These are phyloP conservation scores for Lasioglossum baleicum DNA, from an alignment of 1,140 invertebrate species.

Conservation along the genomic window DNA sequence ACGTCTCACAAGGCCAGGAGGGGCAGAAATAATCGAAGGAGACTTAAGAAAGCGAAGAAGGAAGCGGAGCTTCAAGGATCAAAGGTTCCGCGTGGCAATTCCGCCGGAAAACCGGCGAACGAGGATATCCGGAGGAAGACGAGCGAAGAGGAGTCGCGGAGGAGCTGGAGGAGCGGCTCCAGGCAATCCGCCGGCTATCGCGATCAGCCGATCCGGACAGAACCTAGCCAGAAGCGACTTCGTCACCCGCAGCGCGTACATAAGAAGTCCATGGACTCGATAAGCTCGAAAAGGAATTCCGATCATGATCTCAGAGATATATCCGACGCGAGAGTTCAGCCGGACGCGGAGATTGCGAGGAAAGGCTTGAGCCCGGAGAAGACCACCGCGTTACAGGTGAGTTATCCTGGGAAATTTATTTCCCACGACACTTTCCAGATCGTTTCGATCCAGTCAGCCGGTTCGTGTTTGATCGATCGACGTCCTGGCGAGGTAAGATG, in stretches of 20 bases:
- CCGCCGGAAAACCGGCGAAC: background rate
- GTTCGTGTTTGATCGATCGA: too few relatives aligned
- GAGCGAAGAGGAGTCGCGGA: background rate
- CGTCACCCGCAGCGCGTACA: conserved; percentile 34
- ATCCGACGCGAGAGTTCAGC: conserved; percentile 12
- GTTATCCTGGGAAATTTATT: too few relatives aligned
- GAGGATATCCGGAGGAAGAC: conserved; percentile 29
- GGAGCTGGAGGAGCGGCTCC: conserved; percentile 5
- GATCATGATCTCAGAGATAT: conserved; percentile 23
- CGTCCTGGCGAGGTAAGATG: too few relatives aligned
- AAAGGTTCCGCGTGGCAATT: conserved; percentile 25
- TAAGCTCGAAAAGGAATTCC: conserved; percentile 20
- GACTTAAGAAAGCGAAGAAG: conserved; percentile 25
- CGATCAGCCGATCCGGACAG: background rate
- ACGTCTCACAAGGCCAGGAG: conserved; percentile 24
- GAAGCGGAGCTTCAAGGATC: conserved; percentile 10
- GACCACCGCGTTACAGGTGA: conserved; percentile 10
- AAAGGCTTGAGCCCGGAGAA: conserved; percentile 8
- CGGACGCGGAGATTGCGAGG: conserved; percentile 30
- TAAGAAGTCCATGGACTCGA: conserved; percentile 41
- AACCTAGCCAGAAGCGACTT: conserved; percentile 15
- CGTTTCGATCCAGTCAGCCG: too few relatives aligned
- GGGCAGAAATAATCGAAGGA: conserved; percentile 33
- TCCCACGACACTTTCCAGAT: too few relatives aligned
- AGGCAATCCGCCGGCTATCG: conserved; percentile 33